Conservation (phyloP, 2,797 vertebrate genomes). For the Platyrinchus mystaceus region DNA sequence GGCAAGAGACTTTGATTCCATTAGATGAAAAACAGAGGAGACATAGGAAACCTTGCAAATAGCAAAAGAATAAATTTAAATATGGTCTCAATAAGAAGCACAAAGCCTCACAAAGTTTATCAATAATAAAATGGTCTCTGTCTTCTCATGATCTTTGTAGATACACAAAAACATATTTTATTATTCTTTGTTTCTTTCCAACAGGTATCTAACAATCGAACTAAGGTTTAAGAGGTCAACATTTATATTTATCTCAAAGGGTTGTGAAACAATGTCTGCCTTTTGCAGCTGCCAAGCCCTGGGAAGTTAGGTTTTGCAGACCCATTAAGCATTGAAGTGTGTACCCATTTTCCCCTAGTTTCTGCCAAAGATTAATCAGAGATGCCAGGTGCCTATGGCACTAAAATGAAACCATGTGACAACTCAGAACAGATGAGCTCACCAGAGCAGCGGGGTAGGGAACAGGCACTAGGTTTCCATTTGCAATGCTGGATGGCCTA, state of each 20-base stretch:
- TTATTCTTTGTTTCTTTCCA: not conserved
- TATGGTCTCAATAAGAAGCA: not conserved
- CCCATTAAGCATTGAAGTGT: not conserved
- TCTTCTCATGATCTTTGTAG: not conserved
- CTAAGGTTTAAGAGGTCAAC: not conserved
- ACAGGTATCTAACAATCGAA: not conserved
- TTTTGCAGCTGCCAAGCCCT: constrained; percentile 35
- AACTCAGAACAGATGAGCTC: not conserved
- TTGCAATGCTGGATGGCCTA: not conserved
- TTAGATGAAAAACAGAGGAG: constrained; percentile 28
- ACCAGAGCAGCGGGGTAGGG: not conserved
- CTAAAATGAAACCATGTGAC: not conserved
- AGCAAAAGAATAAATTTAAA: not conserved
- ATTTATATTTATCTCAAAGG: constrained; percentile 12
- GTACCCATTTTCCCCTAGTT: not conserved
- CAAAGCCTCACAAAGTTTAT: not conserved
- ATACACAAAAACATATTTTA: not conserved
- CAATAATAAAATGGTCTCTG: not conserved
- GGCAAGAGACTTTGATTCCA: constrained; percentile 25
- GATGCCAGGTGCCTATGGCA: not conserved
- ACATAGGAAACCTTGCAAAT: constrained; percentile 5
- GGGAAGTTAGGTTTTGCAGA: not conserved
- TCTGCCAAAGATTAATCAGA: constrained; percentile 6
- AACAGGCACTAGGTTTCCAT: not conserved
- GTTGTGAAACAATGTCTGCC: not conserved